phyloP scores from a whole-genome alignment of 2,797 vertebrate species.

The Uromys caudimaculatus region DNA sequence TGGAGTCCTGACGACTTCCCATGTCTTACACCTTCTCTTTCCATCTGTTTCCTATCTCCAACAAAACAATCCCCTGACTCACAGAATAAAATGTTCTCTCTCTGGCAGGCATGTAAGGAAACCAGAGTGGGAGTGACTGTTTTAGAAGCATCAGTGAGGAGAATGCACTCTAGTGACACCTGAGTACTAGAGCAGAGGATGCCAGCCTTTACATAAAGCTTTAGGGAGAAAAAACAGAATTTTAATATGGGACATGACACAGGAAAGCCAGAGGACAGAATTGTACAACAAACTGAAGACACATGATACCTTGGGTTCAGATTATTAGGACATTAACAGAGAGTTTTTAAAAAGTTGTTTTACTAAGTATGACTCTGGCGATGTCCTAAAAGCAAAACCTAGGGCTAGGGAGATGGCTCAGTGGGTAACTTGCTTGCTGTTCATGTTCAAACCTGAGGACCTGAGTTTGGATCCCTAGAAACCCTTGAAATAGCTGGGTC shows the following conservation, averaged over 20 bases:
- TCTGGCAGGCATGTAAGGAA: not conserved
- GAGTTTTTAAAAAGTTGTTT: not conserved
- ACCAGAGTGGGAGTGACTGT: not conserved
- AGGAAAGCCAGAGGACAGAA: not conserved
- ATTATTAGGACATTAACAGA: conserved; percentile 8
- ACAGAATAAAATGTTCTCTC: not conserved
- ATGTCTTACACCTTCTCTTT: not conserved
- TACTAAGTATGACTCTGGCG: not conserved
- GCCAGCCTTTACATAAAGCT: not conserved
- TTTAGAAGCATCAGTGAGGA: not conserved
- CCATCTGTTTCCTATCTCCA: not conserved
- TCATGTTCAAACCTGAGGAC: not conserved
- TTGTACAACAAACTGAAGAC: not conserved
- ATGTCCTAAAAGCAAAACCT: not conserved
- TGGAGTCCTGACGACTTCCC: not conserved
- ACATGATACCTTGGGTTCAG: not conserved
- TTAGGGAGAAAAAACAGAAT: not conserved
- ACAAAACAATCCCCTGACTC: conserved; percentile 11
- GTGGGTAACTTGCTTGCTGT: not conserved
- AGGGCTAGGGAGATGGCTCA: not conserved
- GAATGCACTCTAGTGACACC: not conserved
- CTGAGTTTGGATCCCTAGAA: not conserved
- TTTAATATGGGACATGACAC: not conserved
- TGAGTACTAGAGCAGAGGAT: not conserved
- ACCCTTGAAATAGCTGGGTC: not conserved